Percentiles rank a stretch among this genome's conserved stretches.
Evolutionary conservation across 2,797 vertebrate species (phyloP).

Genomic region (Falco naumanni): DNA sequence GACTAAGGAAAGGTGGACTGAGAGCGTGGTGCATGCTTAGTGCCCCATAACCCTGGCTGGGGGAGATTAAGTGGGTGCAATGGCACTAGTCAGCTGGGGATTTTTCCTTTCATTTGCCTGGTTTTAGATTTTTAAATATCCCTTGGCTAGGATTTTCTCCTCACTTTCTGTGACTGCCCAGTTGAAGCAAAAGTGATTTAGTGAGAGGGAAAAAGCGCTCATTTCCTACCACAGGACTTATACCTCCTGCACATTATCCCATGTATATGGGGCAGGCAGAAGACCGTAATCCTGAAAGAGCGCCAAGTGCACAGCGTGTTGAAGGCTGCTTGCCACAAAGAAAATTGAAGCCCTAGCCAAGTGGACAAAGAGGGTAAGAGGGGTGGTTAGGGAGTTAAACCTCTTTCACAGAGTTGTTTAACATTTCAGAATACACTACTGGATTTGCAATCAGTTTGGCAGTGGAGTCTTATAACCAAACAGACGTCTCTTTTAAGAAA

Average conservation of each 20-base stretch:
- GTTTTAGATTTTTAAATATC: not conserved
- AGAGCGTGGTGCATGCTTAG: not conserved
- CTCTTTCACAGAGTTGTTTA: conserved; percentile 47
- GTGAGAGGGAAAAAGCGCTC: conserved; percentile 21
- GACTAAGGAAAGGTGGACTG: not conserved
- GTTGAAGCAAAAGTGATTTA: conserved; percentile 43
- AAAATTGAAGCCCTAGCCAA: not conserved
- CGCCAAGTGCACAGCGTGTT: not conserved
- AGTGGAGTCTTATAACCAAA: conserved; percentile 26
- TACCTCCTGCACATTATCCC: not conserved
- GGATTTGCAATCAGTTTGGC: conserved; percentile 70
- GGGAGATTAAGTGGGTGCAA: not conserved
- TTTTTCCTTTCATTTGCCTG: not conserved
- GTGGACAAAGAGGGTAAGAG: not conserved
- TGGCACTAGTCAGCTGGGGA: not conserved
- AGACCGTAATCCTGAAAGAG: not conserved
- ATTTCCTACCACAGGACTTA: conserved; percentile 44
- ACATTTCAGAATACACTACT: conserved; percentile 53
- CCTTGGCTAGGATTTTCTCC: not conserved
- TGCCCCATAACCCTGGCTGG: not conserved
- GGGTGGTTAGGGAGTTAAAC: conserved; percentile 38
- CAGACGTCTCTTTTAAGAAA: conserved; percentile 63
- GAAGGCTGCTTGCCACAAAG: conserved; percentile 22
- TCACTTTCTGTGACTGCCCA: not conserved
- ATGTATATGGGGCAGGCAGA: not conserved